Conservation (phyloP, 1,140 invertebrate genomes). For the Samia ricini region DNA sequence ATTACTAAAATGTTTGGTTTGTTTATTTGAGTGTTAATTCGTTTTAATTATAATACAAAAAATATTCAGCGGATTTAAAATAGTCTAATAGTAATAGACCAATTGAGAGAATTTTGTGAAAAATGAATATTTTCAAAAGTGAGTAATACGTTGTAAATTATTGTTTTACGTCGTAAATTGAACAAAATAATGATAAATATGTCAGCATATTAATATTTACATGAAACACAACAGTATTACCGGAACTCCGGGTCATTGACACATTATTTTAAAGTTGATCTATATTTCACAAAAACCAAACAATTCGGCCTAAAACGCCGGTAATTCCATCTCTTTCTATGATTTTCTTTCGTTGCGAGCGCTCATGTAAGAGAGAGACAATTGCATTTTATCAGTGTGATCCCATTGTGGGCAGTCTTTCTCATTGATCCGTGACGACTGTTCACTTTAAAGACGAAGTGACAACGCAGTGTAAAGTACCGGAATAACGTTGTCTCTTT, state of each 20-base stretch:
- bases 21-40: too few relatives aligned
- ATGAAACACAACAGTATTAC: conserved; percentile 23
- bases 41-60: too few relatives aligned
- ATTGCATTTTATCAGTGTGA: conserved; percentile 28
- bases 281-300: conserved; percentile 65
- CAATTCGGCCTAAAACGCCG: conserved; percentile 37
- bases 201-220: neutral
- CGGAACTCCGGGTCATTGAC: conserved; percentile 56
- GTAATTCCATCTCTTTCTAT: conserved; percentile 27
- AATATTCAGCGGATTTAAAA: too few relatives aligned
- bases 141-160: neutral
- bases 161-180: neutral
- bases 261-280: conserved; percentile 66
- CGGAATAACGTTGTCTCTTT: conserved; percentile 44
- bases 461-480: conserved; percentile 37
- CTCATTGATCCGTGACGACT: conserved; percentile 57
- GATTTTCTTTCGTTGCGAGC: conserved; percentile 2
- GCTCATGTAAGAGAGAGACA: conserved; percentile 36
- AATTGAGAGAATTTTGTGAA: neutral
- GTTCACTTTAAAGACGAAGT: conserved; percentile 62
- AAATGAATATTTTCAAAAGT: neutral
- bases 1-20: too few relatives aligned
- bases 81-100: too few relatives aligned
- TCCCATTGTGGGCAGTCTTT: conserved; percentile 58
- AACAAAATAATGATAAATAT: neutral